A percentile compares a stretch with the other conserved stretches of the same genome.
These are phyloP conservation scores for Dynastes maya DNA, from an alignment of 2,888 invertebrate genomes.

Conservation along the genomic window DNA sequence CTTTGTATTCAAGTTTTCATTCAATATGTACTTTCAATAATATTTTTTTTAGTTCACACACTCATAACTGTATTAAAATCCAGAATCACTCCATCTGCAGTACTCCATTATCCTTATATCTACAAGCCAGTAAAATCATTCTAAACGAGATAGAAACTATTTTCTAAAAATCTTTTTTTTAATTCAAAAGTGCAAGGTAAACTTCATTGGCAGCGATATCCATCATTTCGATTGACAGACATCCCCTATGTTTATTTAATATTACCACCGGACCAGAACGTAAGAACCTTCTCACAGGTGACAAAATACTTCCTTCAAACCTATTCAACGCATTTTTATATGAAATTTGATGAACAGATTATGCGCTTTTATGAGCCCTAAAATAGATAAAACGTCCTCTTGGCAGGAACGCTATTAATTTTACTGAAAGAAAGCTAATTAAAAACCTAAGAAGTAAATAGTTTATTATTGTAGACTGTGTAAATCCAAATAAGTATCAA, in stretches of 20 bases:
- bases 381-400: background rate
- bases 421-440: too few relatives aligned
- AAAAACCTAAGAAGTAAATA: too few relatives aligned
- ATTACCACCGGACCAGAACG: slow-evolving; percentile 57
- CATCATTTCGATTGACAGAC: slow-evolving; percentile 62
- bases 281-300: slow-evolving; percentile 52
- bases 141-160: background rate
- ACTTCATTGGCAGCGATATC: slow-evolving; percentile 56
- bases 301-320: slow-evolving; percentile 59
- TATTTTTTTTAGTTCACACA: too few relatives aligned
- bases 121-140: too few relatives aligned
- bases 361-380: background rate
- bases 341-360: slow-evolving; percentile 30
- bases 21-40: too few relatives aligned
- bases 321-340: slow-evolving; percentile 34
- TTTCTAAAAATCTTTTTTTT: slow-evolving; percentile 24
- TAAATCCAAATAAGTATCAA: too few relatives aligned
- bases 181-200: slow-evolving; percentile 46
- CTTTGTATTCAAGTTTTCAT: too few relatives aligned
- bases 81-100: too few relatives aligned
- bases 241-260: slow-evolving; percentile 60
- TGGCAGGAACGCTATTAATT: too few relatives aligned
- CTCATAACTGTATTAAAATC: too few relatives aligned
- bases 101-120: too few relatives aligned
- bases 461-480: too few relatives aligned